A percentile compares a stretch with the other conserved stretches of the same genome.
Evolutionary conservation across 2,113 vertebrate genomes (phyloP).

Genomic region (Heteronetta atricapilla): DNA sequence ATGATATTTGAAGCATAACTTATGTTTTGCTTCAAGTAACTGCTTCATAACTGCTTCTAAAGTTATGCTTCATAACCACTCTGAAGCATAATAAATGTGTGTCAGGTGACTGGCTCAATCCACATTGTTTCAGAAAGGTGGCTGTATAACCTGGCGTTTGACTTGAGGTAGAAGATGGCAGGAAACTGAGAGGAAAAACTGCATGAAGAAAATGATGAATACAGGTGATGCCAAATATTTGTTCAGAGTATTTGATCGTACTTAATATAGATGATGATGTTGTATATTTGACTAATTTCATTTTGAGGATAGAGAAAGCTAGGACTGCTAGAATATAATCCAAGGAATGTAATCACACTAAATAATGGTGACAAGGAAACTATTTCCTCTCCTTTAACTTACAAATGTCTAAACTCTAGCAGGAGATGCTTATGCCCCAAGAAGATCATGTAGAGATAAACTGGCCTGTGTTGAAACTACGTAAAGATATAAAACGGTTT

Average conservation of each 20-base stretch:
- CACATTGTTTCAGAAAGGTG: not conserved
- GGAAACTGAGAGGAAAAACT: not conserved
- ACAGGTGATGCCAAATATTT: not conserved
- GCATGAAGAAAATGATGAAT: not conserved
- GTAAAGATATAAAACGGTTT: not conserved
- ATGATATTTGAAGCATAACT: not conserved
- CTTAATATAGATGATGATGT: not conserved
- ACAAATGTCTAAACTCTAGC: not conserved
- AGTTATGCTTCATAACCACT: not conserved
- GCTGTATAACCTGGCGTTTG: not conserved
- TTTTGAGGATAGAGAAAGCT: not conserved
- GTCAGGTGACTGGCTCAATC: not conserved
- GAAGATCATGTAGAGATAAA: not conserved
- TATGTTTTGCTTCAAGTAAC: too few species aligned
- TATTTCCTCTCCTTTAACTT: not conserved
- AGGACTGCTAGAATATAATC: not conserved
- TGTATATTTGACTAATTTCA: not conserved
- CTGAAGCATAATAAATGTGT: not conserved
- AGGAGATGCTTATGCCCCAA: not conserved
- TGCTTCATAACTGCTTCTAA: too few species aligned
- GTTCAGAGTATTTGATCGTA: not conserved
- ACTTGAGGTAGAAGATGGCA: not conserved
- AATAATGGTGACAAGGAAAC: not conserved
- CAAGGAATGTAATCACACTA: not conserved
- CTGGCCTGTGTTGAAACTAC: not conserved